Conservation (phyloP, 2,797 vertebrate genomes). For the Nasua narica region DNA sequence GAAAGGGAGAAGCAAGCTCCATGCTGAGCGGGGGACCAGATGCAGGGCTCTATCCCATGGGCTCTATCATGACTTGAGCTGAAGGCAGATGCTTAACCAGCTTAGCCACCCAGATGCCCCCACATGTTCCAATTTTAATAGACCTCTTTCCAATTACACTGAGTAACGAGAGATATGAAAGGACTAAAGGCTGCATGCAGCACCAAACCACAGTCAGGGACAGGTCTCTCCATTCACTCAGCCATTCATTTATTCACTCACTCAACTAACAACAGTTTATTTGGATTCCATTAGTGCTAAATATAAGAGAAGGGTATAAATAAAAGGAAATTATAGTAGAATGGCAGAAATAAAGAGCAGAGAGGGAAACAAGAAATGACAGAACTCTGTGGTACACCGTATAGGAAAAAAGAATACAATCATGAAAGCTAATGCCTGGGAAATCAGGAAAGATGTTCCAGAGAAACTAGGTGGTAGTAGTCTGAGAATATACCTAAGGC, state of each 20-base stretch:
- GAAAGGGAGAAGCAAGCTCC: background rate
- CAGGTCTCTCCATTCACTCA: background rate
- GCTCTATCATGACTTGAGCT: background rate
- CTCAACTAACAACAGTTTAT: background rate
- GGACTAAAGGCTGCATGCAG: accelerated
- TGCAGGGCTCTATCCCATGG: background rate
- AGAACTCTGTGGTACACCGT: accelerated
- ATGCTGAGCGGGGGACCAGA: background rate
- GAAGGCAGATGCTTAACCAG: background rate
- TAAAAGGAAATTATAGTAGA: background rate
- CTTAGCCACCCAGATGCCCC: background rate
- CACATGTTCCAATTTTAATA: background rate
- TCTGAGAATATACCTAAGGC: background rate
- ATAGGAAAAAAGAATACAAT: background rate
- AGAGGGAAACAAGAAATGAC: background rate
- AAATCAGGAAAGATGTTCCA: background rate
- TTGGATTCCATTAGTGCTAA: background rate
- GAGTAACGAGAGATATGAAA: background rate
- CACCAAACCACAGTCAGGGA: background rate
- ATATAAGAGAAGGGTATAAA: background rate
- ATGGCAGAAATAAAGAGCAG: background rate
- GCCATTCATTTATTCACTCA: background rate
- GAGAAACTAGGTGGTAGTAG: background rate
- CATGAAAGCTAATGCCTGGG: background rate
- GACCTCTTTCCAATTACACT: background rate